Evolutionary conservation across 2,797 vertebrate species (phyloP).

Genomic region (Tokudaia muenninki): DNA sequence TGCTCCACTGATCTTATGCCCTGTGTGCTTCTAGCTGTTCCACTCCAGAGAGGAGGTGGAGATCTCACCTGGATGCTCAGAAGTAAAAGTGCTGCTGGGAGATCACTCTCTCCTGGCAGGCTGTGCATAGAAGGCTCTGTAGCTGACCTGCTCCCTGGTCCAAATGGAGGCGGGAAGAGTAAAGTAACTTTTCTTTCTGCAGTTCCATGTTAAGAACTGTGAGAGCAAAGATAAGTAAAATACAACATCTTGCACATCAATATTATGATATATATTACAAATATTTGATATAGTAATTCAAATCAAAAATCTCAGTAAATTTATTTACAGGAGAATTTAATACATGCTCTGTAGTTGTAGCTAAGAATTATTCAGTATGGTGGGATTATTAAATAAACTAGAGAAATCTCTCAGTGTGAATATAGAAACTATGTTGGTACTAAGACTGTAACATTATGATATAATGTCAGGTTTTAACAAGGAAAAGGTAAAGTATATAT

Average conservation of each 20-base stretch:
- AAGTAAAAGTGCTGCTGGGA: too few species aligned
- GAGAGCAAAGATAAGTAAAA: not conserved
- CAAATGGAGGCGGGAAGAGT: too few species aligned
- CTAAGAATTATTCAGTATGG: not conserved
- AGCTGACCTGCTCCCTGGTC: too few species aligned
- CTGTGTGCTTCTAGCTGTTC: too few species aligned
- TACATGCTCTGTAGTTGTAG: not conserved
- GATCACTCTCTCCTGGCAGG: too few species aligned
- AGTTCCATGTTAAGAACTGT: not conserved
- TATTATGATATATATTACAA: not conserved
- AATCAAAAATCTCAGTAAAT: not conserved
- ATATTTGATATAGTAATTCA: not conserved
- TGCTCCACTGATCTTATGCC: too few species aligned
- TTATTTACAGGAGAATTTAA: slow-evolving; percentile 25
- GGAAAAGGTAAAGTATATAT: slow-evolving; percentile 28
- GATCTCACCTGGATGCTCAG: too few species aligned
- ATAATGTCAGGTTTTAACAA: slow-evolving; percentile 29
- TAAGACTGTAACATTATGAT: slow-evolving; percentile 46
- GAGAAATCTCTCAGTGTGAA: slow-evolving; percentile 2
- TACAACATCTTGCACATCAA: not conserved
- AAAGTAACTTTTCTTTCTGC: not conserved
- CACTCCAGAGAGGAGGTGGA: too few species aligned
- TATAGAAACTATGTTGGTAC: slow-evolving; percentile 25
- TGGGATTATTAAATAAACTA: slow-evolving; percentile 26
- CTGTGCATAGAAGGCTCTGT: too few species aligned